Evolutionary conservation across 1,140 invertebrate species (phyloP).

Genomic region (Neotoxoptera formosana): DNA sequence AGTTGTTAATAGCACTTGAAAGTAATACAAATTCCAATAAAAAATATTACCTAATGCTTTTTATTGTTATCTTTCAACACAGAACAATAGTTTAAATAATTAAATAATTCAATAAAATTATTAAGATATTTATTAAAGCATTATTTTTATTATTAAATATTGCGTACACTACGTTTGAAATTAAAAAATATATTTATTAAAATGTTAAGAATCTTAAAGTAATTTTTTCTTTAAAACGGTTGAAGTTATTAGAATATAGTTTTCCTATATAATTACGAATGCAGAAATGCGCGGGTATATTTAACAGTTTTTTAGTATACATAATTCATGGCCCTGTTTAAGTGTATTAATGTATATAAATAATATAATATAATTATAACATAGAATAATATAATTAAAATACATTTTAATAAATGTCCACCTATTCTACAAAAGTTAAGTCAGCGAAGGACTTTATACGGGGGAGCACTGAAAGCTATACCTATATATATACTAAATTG

Average conservation of each 20-base stretch:
- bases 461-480: background rate
- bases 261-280: background rate
- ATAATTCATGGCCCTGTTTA: background rate
- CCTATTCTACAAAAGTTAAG: background rate
- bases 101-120: background rate
- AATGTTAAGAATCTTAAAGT: background rate
- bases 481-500: background rate
- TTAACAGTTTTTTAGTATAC: background rate
- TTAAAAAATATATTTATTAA: background rate
- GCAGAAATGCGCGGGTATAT: background rate
- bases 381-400: too few relatives aligned
- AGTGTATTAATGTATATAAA: too few relatives aligned
- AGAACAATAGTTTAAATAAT: background rate
- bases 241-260: background rate
- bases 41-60: background rate
- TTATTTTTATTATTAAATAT: background rate
- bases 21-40: background rate
- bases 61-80: background rate
- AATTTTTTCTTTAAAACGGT: too few relatives aligned
- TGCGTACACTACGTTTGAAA: background rate
- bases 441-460: background rate
- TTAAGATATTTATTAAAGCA: background rate
- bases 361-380: too few relatives aligned
- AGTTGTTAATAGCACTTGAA: background rate
- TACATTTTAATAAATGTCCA: background rate